Percentiles rank a stretch among this genome's conserved stretches.
Conservation (phyloP, 1,140 invertebrate species). For the Limonius californicus region DNA sequence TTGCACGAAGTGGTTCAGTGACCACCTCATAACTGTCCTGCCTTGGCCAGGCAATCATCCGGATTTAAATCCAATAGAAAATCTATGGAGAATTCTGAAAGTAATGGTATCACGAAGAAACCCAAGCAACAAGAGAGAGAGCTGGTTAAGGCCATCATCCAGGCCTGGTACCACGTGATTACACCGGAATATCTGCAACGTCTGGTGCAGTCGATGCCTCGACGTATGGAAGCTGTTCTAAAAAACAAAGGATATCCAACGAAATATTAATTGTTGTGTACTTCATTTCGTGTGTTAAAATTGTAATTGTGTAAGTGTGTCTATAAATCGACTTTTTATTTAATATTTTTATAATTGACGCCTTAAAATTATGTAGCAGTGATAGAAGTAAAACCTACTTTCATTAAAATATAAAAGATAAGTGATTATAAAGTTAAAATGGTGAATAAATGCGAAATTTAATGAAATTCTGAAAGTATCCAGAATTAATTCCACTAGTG, state of each 20-base stretch:
- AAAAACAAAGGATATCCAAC: slow-evolving; percentile 1
- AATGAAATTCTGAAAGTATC: background rate
- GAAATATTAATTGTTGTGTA: slow-evolving; percentile 5
- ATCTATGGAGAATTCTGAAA: slow-evolving; percentile 13
- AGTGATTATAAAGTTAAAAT: background rate
- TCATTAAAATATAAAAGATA: background rate
- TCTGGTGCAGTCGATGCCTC: background rate
- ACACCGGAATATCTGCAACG: background rate
- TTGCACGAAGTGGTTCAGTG: slow-evolving; percentile 23
- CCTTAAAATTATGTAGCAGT: background rate
- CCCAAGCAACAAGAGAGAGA: background rate
- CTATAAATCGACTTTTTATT: background rate
- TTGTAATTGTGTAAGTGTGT: background rate
- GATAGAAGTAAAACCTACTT: background rate
- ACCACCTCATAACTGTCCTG: slow-evolving; percentile 10
- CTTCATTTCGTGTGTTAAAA: background rate
- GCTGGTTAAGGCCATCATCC: background rate
- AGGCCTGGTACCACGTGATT: slow-evolving; percentile 3
- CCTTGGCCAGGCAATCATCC: slow-evolving; percentile 25
- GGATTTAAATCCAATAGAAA: slow-evolving; percentile 25
- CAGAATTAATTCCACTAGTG: slow-evolving; percentile 6
- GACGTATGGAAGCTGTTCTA: background rate
- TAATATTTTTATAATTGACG: background rate
- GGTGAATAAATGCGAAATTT: background rate
- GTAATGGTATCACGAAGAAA: background rate